Evolutionary conservation across 2,113 vertebrate genomes (phyloP), one percentile per base, ranked within the genome.

Genomic region (Datnioides undecimradiatus): DNA sequence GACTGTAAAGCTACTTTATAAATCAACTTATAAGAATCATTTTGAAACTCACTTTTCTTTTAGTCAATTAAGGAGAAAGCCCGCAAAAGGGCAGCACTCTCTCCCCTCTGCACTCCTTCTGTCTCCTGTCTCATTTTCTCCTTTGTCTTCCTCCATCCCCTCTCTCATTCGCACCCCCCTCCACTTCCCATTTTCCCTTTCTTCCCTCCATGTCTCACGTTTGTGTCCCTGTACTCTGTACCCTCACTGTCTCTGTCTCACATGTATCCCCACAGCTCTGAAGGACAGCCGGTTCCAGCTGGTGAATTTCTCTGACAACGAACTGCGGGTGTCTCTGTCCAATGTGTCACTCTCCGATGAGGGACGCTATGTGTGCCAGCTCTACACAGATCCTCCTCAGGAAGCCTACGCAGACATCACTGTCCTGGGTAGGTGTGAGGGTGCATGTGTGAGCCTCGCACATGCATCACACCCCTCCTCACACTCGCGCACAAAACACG

Each of bases 201-300:
- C 25, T 31, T 11, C 72, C 64, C 84, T 79, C 75, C 52, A 1
- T 85, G 75, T 89, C 88, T 83, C 49, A 29, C 73, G 60, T 82
- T 81, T 71, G 64, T 87, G 87, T 92, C 86, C 88, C 89, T 80
- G 74, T 54, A 34, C 86, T 71, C 84, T 68, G 66, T 27, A 84
- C 73, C 83, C 79, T 90, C 49, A 85, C 82, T 73, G 69, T 88
- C 84, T 90, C 79, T 79, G 78, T 90, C 79, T 90, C 80, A 31
- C 76, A 60, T 91, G 60, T 92, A 79, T 88, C 82, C 87, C 86
- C 85, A 66, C 96, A 99, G 98, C 98, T 17, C 92, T 99, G 93
- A 99, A 99, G 94, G 98, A 99, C 96, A 97, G 97, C 94, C 95
- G 98, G 88, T 99, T 99, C 95, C 98, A 99, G 96, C 93, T 99